Evolutionary conservation across 2,113 vertebrate genomes (phyloP).

Genomic region (Dunckerocampus dactyliophorus): DNA sequence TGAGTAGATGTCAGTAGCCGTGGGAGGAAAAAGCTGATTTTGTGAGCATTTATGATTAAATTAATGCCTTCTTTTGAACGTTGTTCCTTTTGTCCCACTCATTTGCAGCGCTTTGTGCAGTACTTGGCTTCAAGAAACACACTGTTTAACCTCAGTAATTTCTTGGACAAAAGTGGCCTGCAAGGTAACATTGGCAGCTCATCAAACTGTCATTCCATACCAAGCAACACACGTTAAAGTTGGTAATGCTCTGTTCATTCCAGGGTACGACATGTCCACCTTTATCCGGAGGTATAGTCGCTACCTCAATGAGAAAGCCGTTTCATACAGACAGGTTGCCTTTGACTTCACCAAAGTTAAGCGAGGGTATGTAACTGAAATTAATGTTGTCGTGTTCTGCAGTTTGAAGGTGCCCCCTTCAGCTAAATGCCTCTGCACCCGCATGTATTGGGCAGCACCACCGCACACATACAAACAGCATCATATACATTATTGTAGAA

Average conservation of each 20-base stretch:
- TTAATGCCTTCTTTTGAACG: not conserved
- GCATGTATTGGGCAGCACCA: not conserved
- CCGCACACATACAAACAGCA: not conserved
- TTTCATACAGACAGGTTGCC: conserved; percentile 98
- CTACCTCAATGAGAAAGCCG: conserved; percentile 96
- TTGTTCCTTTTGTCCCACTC: conserved; percentile 2
- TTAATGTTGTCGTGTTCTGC: not conserved
- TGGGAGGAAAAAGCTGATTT: not conserved
- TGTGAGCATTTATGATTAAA: not conserved
- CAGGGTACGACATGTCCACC: conserved; percentile 98
- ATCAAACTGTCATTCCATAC: not conserved
- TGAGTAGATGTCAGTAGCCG: conserved; percentile 47
- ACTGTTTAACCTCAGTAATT: conserved; percentile 98
- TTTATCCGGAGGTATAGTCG: conserved; percentile 97
- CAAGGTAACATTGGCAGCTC: conserved; percentile 79
- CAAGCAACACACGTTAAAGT: not conserved
- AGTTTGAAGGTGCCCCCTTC: not conserved
- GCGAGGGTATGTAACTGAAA: conserved; percentile 82
- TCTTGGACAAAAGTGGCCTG: conserved; percentile 98
- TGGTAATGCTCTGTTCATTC: not conserved
- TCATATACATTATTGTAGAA: too few species aligned
- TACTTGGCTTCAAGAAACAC: conserved; percentile 99
- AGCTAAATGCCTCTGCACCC: not conserved
- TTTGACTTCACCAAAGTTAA: conserved; percentile 99
- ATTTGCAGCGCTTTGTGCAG: conserved; percentile 92